These are phyloP conservation scores for Iselma pallidipennis DNA, from an alignment of 2,888 invertebrate genomes.

Conservation along the genomic window DNA sequence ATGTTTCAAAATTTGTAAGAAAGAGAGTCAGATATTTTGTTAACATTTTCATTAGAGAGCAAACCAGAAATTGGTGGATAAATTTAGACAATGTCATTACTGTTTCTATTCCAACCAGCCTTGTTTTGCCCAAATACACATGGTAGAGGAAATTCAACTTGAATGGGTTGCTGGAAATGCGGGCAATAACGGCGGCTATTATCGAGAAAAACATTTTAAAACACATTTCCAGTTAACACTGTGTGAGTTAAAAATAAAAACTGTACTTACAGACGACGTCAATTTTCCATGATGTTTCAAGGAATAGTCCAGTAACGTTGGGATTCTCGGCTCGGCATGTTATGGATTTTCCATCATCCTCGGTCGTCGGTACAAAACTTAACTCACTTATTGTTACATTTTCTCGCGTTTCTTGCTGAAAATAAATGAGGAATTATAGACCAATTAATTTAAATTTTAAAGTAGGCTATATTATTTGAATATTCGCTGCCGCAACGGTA, in stretches of 20 bases:
- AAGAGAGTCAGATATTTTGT: too few relatives aligned
- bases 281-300: conserved; percentile 86
- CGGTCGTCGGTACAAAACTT: conserved; percentile 85
- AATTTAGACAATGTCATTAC: too few relatives aligned
- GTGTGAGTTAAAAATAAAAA: conserved; percentile 1
- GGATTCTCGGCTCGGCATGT: conserved; percentile 91
- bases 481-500: conserved; percentile 30
- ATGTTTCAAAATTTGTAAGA: neutral
- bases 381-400: conserved; percentile 84
- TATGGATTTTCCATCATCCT: conserved; percentile 87
- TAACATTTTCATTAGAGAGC: too few relatives aligned
- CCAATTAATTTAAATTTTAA: conserved; percentile 47
- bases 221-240: too few relatives aligned
- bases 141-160: too few relatives aligned
- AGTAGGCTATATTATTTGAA: conserved; percentile 39
- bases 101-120: too few relatives aligned
- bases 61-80: too few relatives aligned
- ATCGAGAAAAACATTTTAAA: too few relatives aligned
- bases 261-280: conserved; percentile 86
- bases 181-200: too few relatives aligned
- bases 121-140: too few relatives aligned
- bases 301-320: conserved; percentile 79
- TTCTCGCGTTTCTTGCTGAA: conserved; percentile 77
- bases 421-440: conserved; percentile 46
- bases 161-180: too few relatives aligned